These are phyloP conservation scores for Pipa parva DNA, from an alignment of 2,113 vertebrate species.

Conservation along the genomic window DNA sequence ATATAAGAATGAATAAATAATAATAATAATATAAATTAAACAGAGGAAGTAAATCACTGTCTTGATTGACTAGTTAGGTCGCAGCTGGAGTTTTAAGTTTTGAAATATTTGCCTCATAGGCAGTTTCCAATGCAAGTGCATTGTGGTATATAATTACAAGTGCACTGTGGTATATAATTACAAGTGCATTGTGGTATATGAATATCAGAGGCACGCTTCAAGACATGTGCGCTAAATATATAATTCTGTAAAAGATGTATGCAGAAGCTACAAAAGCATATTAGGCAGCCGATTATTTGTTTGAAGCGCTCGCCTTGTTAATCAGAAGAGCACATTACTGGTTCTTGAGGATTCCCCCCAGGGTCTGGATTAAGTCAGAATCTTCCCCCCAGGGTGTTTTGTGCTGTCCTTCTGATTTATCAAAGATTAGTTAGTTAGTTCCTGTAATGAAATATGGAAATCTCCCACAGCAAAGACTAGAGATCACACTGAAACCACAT, in stretches of 20 bases:
- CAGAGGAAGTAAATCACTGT: too few relatives aligned
- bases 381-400: not conserved
- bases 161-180: too few relatives aligned
- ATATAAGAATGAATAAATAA: too few relatives aligned
- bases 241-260: not conserved
- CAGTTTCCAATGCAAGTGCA: too few relatives aligned
- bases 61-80: too few relatives aligned
- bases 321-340: not conserved
- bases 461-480: not conserved
- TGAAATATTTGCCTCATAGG: too few relatives aligned
- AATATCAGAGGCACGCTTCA: too few relatives aligned
- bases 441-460: not conserved
- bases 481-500: not conserved
- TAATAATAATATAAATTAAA: too few relatives aligned
- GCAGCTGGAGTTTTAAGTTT: too few relatives aligned
- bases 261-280: not conserved
- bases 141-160: too few relatives aligned
- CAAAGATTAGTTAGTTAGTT: not conserved
- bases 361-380: not conserved
- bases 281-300: not conserved
- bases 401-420: not conserved
- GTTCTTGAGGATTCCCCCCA: not conserved
- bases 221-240: too few relatives aligned
- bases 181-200: too few relatives aligned
- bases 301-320: not conserved